Percentiles rank a stretch among this genome's conserved stretches.
These are phyloP conservation scores for Peromyscus attwateri DNA, from an alignment of 2,797 vertebrate species.

Conservation along the genomic window DNA sequence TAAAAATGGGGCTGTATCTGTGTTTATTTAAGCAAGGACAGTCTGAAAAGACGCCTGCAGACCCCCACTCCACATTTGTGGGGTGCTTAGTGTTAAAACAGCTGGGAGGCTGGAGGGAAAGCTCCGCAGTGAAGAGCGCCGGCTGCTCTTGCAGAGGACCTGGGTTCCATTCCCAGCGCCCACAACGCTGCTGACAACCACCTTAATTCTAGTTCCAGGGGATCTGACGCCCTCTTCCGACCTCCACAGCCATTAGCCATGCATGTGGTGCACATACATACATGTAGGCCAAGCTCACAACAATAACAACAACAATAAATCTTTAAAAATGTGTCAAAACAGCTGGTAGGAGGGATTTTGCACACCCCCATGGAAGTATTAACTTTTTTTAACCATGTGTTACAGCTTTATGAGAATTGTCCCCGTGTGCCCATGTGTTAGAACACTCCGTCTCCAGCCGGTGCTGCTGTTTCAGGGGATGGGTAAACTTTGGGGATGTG, in stretches of 20 bases:
- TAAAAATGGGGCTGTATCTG: not conserved
- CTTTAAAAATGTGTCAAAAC: not conserved
- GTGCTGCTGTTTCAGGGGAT: not conserved
- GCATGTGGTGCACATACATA: not conserved
- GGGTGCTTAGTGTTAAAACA: not conserved
- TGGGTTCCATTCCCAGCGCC: not conserved
- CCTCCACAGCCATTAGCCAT: not conserved
- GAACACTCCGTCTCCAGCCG: not conserved
- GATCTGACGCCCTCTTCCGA: not conserved
- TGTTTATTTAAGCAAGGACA: accelerated
- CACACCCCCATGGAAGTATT: not conserved
- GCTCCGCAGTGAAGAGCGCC: not conserved
- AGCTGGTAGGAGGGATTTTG: not conserved
- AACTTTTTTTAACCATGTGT: not conserved
- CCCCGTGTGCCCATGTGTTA: not conserved
- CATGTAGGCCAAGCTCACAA: not conserved
- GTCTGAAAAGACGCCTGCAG: not conserved
- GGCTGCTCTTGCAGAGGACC: not conserved
- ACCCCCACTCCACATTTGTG: accelerated
- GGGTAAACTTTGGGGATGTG: not conserved
- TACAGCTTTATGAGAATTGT: not conserved
- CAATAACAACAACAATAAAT: not conserved
- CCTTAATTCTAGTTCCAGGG: too few species aligned
- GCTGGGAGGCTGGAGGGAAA: not conserved
- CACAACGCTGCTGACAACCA: not conserved